phyloP scores from a whole-genome alignment of 2,113 vertebrate genomes.

The Pelodiscus sinensis region DNA sequence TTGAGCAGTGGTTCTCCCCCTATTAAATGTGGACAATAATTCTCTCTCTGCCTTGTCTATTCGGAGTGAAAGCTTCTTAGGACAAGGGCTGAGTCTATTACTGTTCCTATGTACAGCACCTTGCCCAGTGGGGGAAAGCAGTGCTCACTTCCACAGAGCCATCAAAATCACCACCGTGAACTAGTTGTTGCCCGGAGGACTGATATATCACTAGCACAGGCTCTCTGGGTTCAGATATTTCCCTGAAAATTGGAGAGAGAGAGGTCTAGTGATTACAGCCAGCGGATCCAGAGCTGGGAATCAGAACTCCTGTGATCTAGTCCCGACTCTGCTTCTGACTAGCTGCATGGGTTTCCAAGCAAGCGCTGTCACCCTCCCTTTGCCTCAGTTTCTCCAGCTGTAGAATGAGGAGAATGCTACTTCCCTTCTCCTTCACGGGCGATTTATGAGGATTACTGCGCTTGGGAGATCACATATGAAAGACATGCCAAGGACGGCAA shows the following conservation, averaged over 20 bases:
- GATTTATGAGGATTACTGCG: not conserved
- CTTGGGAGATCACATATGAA: not conserved
- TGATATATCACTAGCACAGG: not conserved
- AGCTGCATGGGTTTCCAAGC: not conserved
- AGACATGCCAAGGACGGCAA: not conserved
- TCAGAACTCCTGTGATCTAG: not conserved
- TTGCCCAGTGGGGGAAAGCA: not conserved
- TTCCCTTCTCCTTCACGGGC: not conserved
- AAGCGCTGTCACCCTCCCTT: not conserved
- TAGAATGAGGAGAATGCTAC: not conserved
- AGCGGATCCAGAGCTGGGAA: not conserved
- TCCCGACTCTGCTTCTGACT: rapidly evolving
- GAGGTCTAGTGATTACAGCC: not conserved
- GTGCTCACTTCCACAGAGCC: not conserved
- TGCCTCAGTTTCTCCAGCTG: not conserved
- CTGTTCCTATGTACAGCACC: not conserved
- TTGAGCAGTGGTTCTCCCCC: not conserved
- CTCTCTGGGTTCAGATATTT: not conserved
- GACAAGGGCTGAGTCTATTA: not conserved
- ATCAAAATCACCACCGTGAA: not conserved
- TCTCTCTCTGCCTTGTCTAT: not conserved
- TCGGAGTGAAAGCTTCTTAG: not conserved
- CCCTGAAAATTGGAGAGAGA: not conserved
- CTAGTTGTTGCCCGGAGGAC: not conserved
- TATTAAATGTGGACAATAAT: not conserved